Conservation (phyloP, 1,140 invertebrate genomes). For the Hirudo medicinalis region DNA sequence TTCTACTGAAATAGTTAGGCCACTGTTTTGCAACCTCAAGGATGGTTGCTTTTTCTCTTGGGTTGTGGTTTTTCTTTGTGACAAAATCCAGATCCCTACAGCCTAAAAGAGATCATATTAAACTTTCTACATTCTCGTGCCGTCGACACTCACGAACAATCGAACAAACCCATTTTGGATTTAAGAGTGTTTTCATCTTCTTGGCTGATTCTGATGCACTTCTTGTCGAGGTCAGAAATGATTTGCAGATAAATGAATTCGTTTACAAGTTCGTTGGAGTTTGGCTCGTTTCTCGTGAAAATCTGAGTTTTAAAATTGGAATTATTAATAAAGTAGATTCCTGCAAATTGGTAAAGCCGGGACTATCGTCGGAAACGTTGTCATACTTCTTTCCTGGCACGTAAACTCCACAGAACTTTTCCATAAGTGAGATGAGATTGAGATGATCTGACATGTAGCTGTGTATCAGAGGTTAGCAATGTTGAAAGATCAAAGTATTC, state of each 20-base stretch:
- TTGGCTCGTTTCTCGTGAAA: not conserved
- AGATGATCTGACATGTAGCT: not conserved
- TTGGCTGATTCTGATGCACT: not conserved
- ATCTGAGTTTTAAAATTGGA: not conserved
- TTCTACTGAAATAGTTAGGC: not conserved
- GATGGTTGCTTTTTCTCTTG: not conserved
- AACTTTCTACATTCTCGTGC: not conserved
- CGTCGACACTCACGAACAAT: too few relatives aligned
- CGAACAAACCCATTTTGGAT: not conserved
- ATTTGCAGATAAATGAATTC: constrained; percentile 1
- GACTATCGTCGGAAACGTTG: not conserved
- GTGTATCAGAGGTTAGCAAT: not conserved
- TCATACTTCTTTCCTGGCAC: not conserved
- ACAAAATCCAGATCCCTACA: not conserved
- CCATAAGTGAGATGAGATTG: not conserved
- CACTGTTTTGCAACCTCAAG: not conserved
- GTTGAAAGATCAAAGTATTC: not conserved
- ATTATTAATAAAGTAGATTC: not conserved
- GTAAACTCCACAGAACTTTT: not conserved
- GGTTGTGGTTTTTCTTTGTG: not conserved
- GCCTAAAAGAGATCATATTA: not conserved
- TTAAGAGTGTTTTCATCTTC: not conserved
- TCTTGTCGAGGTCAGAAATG: not conserved
- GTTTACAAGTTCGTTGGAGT: not conserved
- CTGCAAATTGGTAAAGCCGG: not conserved